Conservation (phyloP, 2,888 invertebrate species). For the Hesperia comma region DNA sequence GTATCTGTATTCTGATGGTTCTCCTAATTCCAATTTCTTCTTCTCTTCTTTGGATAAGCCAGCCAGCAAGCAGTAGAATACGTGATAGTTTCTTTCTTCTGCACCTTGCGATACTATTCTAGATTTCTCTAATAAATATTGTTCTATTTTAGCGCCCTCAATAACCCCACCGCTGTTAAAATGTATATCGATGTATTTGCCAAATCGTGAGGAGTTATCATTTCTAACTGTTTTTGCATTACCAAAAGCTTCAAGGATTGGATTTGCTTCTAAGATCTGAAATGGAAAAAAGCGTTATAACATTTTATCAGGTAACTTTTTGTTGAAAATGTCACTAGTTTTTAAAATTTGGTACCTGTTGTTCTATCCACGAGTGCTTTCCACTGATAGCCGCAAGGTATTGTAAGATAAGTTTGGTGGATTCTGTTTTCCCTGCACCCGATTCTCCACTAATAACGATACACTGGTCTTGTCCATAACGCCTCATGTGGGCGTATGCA, state of each 20-base stretch:
- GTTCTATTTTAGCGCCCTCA: slow-evolving; percentile 99
- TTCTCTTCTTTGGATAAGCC: slow-evolving; percentile 96
- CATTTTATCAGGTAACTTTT: background rate
- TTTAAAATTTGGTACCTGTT: slow-evolving; percentile 80
- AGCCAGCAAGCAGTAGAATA: slow-evolving; percentile 98
- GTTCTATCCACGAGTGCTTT: slow-evolving; percentile 99
- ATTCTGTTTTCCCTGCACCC: slow-evolving; percentile 99
- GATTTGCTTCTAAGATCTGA: slow-evolving; percentile 98
- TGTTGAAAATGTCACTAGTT: background rate
- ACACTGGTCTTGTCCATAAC: slow-evolving; percentile 98
- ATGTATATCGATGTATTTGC: slow-evolving; percentile 99
- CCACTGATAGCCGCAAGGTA: slow-evolving; percentile 99
- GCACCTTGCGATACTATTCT: slow-evolving; percentile 97
- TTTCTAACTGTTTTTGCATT: slow-evolving; percentile 99
- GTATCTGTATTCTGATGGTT: slow-evolving; percentile 95
- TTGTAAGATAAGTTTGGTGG: slow-evolving; percentile 98
- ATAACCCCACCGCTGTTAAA: slow-evolving; percentile 97
- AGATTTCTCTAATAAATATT: slow-evolving; percentile 98
- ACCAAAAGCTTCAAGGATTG: slow-evolving; percentile 97
- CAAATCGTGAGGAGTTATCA: slow-evolving; percentile 99
- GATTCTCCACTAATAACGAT: slow-evolving; percentile 99
- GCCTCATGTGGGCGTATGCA: slow-evolving; percentile 98
- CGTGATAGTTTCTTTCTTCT: slow-evolving; percentile 99
- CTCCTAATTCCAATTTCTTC: slow-evolving; percentile 93
- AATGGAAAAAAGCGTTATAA: slow-evolving; percentile 45